phyloP scores from a whole-genome alignment of 2,888 invertebrate genomes.

The Empis livida region DNA sequence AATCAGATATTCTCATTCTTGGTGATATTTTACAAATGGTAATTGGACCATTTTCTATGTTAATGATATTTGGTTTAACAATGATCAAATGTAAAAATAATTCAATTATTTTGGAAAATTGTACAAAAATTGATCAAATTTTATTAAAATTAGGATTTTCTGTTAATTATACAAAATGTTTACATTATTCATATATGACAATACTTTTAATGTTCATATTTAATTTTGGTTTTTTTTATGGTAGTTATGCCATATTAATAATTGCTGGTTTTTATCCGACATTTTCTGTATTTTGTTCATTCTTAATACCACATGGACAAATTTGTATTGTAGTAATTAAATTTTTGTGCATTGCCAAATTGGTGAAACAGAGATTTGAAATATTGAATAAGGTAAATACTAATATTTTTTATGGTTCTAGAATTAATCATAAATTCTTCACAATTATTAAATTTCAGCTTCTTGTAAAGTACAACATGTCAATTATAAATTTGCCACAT shows the following conservation, averaged over 20 bases:
- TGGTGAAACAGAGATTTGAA: slow-evolving; percentile 25
- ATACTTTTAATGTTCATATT: slow-evolving; percentile 26
- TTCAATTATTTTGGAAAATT: slow-evolving; percentile 25
- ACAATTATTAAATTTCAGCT: too few relatives aligned
- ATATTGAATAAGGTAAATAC: slow-evolving; percentile 28
- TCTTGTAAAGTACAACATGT: too few relatives aligned
- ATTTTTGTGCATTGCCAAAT: slow-evolving; percentile 24
- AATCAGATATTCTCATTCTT: slow-evolving; percentile 1
- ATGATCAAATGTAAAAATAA: slow-evolving; percentile 21
- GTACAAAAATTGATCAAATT: slow-evolving; percentile 25
- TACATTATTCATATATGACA: slow-evolving; percentile 24
- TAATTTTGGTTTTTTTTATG: slow-evolving; percentile 26
- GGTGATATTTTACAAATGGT: slow-evolving; percentile 10
- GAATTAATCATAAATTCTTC: too few relatives aligned
- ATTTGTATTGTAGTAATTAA: slow-evolving; percentile 31
- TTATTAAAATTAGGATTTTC: slow-evolving; percentile 27
- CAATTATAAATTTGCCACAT: too few relatives aligned
- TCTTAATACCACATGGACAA: slow-evolving; percentile 29
- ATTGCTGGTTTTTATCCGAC: slow-evolving; percentile 27
- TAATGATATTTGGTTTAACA: slow-evolving; percentile 28
- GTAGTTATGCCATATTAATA: slow-evolving; percentile 25
- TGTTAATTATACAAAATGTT: slow-evolving; percentile 24
- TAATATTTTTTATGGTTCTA: too few relatives aligned
- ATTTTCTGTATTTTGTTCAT: slow-evolving; percentile 28
- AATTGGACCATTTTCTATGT: slow-evolving; percentile 19